Percentiles rank a stretch among this genome's conserved stretches.
phyloP scores from a whole-genome alignment of 1,140 invertebrate genomes.

The Drosophila ercepeae region DNA sequence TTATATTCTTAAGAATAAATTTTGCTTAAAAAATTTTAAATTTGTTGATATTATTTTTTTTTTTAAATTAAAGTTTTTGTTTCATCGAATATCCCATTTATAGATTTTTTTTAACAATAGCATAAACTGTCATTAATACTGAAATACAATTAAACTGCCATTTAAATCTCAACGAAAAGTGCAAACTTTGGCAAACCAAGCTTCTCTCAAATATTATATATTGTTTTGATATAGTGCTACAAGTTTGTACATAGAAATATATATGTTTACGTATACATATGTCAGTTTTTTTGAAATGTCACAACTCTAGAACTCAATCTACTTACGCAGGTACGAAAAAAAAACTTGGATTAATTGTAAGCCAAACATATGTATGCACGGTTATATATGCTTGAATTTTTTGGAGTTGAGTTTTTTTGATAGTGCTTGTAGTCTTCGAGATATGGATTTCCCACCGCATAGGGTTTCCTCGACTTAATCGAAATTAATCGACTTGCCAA shows the following conservation, averaged over 20 bases:
- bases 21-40: too few relatives aligned
- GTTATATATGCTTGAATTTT: slow-evolving; percentile 36
- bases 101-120: slow-evolving; percentile 13
- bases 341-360: slow-evolving; percentile 34
- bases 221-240: slow-evolving; percentile 24
- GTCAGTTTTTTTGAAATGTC: slow-evolving; percentile 26
- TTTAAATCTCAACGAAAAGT: slow-evolving; percentile 54
- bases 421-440: slow-evolving; percentile 1
- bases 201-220: slow-evolving; percentile 25
- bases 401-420: slow-evolving; percentile 13
- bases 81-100: background rate
- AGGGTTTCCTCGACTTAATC: slow-evolving; percentile 7
- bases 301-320: slow-evolving; percentile 51
- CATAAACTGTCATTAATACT: slow-evolving; percentile 31
- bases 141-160: slow-evolving; percentile 40
- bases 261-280: slow-evolving; percentile 18
- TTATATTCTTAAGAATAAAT: too few relatives aligned
- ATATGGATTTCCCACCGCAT: slow-evolving; percentile 33
- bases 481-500: slow-evolving; percentile 1
- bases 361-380: slow-evolving; percentile 41
- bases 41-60: too few relatives aligned
- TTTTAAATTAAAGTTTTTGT: too few relatives aligned
- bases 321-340: slow-evolving; percentile 49
- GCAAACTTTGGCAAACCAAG: slow-evolving; percentile 52
- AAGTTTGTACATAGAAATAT: slow-evolving; percentile 43